Conservation (phyloP, 2,113 vertebrate species). For the Grammatotria lemairii region DNA sequence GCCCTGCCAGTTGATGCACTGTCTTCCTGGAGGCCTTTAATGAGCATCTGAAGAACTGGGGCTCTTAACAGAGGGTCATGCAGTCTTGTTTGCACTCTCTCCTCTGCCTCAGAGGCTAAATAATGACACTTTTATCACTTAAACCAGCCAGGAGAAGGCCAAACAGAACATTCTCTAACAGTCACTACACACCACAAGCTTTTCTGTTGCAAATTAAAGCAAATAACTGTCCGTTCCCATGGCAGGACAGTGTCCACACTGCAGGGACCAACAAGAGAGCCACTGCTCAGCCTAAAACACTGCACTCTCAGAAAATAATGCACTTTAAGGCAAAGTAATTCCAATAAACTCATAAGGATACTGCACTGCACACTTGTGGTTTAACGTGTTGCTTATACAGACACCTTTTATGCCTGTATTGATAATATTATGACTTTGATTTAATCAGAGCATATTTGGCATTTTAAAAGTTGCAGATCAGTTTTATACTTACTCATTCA, state of each 20-base stretch:
- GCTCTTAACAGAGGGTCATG: constrained; percentile 77
- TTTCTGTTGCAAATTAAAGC: constrained; percentile 79
- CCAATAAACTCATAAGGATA: background rate
- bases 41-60: constrained; percentile 83
- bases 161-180: constrained; percentile 82
- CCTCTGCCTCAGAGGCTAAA: constrained; percentile 80
- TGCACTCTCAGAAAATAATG: background rate
- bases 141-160: constrained; percentile 83
- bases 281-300: background rate
- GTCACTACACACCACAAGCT: constrained; percentile 82
- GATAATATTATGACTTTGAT: background rate
- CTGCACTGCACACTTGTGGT: background rate
- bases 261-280: background rate
- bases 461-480: background rate
- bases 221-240: constrained; percentile 76
- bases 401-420: background rate
- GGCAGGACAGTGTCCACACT: constrained; percentile 57
- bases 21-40: constrained; percentile 77
- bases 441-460: background rate
- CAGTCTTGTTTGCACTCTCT: constrained; percentile 87
- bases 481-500: background rate
- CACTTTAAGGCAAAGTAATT: background rate
- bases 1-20: constrained; percentile 69
- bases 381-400: background rate
- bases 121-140: constrained; percentile 92